Percentiles rank a stretch among this genome's conserved stretches.
phyloP scores from a whole-genome alignment of 2,888 invertebrate species.

The Papilio demoleus region DNA sequence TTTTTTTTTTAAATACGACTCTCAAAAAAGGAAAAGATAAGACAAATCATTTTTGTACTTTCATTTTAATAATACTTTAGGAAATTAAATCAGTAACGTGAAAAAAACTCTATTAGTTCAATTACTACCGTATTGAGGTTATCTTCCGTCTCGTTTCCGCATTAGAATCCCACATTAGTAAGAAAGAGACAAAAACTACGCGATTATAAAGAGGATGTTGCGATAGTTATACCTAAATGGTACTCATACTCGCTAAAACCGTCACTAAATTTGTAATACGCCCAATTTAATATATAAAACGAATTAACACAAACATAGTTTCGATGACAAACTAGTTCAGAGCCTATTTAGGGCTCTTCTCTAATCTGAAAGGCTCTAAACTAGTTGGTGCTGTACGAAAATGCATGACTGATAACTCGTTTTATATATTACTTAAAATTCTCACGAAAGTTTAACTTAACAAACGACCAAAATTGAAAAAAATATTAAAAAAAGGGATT shows the following conservation, averaged over 20 bases:
- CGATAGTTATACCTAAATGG: constrained; percentile 11
- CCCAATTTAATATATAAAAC: too few relatives aligned
- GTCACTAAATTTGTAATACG: constrained; percentile 8
- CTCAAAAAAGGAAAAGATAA: not conserved
- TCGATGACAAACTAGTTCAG: too few relatives aligned
- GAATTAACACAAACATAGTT: too few relatives aligned
- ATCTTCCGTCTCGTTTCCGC: constrained; percentile 1
- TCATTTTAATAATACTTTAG: not conserved
- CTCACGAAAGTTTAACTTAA: too few relatives aligned
- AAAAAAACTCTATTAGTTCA: not conserved
- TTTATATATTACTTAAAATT: too few relatives aligned
- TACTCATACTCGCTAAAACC: not conserved
- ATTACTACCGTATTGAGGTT: not conserved
- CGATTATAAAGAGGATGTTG: not conserved
- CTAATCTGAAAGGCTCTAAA: too few relatives aligned
- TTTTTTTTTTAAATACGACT: too few relatives aligned
- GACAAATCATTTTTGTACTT: not conserved
- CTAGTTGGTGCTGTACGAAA: too few relatives aligned
- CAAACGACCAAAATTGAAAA: too few relatives aligned
- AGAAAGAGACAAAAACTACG: not conserved
- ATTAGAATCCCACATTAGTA: not conserved
- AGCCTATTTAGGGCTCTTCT: too few relatives aligned
- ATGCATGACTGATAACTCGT: too few relatives aligned
- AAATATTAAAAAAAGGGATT: too few relatives aligned
- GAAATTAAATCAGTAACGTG: not conserved